These are phyloP conservation scores for Bombus sibiricus DNA, from an alignment of 1,140 invertebrate species.

Conservation along the genomic window DNA sequence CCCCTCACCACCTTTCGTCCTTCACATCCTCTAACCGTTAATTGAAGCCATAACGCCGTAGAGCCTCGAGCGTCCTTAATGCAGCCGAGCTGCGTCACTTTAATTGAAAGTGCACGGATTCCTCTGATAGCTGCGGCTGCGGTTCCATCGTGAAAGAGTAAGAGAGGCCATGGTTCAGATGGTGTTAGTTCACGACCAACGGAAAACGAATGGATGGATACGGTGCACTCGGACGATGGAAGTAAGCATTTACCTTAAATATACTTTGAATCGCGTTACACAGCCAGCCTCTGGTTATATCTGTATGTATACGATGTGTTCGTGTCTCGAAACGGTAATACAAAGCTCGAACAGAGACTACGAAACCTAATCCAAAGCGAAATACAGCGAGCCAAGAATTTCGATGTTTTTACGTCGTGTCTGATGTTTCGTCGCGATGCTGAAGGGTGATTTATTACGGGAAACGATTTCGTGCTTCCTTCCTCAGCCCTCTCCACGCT, in stretches of 20 bases:
- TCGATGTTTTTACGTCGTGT: background rate
- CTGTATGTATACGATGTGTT: too few relatives aligned
- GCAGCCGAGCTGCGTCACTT: conserved; percentile 58
- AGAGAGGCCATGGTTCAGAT: background rate
- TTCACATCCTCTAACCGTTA: conserved; percentile 56
- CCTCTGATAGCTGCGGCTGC: conserved; percentile 53
- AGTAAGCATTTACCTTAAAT: conserved; percentile 55
- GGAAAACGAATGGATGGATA: background rate
- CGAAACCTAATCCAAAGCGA: background rate
- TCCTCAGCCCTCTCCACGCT: background rate
- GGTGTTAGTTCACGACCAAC: background rate
- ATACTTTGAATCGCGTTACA: conserved; percentile 43
- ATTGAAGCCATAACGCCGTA: conserved; percentile 58
- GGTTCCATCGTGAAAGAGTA: conserved; percentile 37
- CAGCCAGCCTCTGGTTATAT: background rate
- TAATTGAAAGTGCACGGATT: conserved; percentile 72
- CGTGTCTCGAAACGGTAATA: background rate
- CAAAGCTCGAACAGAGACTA: background rate
- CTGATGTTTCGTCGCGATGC: background rate
- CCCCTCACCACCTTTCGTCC: background rate
- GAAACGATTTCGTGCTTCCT: conserved; percentile 5
- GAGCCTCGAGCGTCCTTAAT: conserved; percentile 59
- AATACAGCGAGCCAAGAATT: conserved; percentile 1
- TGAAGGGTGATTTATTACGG: conserved; percentile 8
- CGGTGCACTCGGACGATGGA: background rate